Conservation (phyloP, 1,140 invertebrate species). For the Drosophila truncata region DNA sequence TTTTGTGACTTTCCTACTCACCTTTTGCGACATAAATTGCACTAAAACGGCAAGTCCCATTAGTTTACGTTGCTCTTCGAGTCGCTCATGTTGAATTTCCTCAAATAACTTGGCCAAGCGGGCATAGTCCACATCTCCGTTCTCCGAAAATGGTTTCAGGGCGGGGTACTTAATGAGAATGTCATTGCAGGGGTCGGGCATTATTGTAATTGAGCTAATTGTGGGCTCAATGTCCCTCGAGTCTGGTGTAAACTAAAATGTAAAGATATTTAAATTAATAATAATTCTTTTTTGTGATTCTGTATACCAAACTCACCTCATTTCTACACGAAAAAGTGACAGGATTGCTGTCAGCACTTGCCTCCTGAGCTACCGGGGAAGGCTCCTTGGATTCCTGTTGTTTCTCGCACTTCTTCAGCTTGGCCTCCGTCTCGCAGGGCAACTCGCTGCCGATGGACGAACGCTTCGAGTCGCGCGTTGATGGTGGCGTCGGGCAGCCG, state of each 20-base stretch:
- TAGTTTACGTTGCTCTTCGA: conserved; percentile 45
- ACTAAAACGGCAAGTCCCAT: conserved; percentile 66
- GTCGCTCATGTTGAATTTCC: conserved; percentile 26
- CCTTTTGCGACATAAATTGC: conserved; percentile 66
- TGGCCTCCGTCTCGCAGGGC: conserved; percentile 62
- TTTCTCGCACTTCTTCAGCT: conserved; percentile 54
- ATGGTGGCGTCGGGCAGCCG: conserved; percentile 27
- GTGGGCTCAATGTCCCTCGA: neutral
- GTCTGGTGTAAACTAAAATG: neutral
- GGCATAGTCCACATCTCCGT: conserved; percentile 44
- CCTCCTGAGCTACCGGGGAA: neutral
- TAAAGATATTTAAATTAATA: neutral
- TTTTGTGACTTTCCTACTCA: conserved; percentile 25
- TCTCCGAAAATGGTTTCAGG: conserved; percentile 53
- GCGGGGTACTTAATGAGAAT: conserved; percentile 38
- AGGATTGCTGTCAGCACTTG: neutral
- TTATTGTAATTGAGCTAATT: conserved; percentile 21
- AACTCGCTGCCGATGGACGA: conserved; percentile 57
- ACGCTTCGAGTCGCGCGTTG: conserved; percentile 57
- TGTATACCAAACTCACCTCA: conserved; percentile 24
- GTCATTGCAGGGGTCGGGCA: conserved; percentile 28
- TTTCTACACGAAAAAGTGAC: conserved; percentile 27
- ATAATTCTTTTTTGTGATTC: too few species aligned
- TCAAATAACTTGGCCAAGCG: conserved; percentile 53
- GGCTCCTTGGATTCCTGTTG: conserved; percentile 11